Evolutionary conservation across 2,113 vertebrate species (phyloP), one percentile per base, ranked within the genome.

Genomic region (Menura novaehollandiae): DNA sequence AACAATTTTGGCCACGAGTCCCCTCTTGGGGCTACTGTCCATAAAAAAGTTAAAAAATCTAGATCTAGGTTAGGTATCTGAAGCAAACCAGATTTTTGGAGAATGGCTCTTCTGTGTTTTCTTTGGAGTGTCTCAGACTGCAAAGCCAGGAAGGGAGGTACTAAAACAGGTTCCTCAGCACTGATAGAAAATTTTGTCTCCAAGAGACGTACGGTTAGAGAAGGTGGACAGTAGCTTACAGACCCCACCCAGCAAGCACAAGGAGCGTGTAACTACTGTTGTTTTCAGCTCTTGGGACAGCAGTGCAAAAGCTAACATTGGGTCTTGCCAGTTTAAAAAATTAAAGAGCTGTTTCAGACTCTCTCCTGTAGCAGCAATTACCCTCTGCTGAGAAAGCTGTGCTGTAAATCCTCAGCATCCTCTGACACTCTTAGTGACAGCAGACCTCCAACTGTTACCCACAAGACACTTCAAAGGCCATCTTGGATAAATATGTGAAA

Each of bases 401-500:
- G 75, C 58, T 83, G 59, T 94, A 94, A 88, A 94, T 93, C 89
- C 75, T 83, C 56, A 56, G 35, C 32, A 44, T 88, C 52, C 55
- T 60, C 44, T 81, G 72, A 81, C 39, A 68, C 59, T 73, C 66
- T 49, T 52, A 46, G 56, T 63, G 64, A 81, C 60, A 93, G 79
- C 37, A 94, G 76, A 78, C 44, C 75, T 92, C 92, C 90, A 63
- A 14, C 82, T 88, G 76, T 49, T 94, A 86, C 55, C 93, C 92
- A 68, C 85, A 95, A 92, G 47, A 74, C 44, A 78, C 85, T 95
- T 95, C 80, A 97, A 95, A 95, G 68, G 28, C 79, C 90, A 93
- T 96, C 85, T 96, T 96, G 88, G 76, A 86, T 78, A 94, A 96
- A 93, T 88, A 96, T 96, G 88, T 95, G 88, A 75, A 96, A 96